Conservation (phyloP, 1,140 invertebrate species). For the Arion vulgaris region DNA sequence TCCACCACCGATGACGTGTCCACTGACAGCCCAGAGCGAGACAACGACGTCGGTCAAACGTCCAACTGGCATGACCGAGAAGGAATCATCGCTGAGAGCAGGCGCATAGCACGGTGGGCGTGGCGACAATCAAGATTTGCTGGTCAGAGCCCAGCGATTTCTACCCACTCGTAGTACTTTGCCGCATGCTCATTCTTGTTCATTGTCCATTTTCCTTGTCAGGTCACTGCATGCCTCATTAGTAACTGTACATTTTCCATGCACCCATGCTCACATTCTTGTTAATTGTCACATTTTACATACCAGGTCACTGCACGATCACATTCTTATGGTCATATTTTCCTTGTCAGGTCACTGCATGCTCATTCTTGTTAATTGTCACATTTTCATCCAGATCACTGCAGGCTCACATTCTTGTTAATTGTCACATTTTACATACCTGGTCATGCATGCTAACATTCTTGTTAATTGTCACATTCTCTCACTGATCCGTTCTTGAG, state of each 20-base stretch:
- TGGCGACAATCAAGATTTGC: slow-evolving; percentile 39
- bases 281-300: neutral
- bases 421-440: neutral
- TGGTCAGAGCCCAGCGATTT: slow-evolving; percentile 13
- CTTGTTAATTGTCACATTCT: too few relatives aligned
- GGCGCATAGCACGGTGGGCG: slow-evolving; percentile 47
- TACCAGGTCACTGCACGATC: neutral
- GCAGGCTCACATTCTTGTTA: too few relatives aligned
- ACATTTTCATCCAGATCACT: neutral
- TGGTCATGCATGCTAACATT: too few relatives aligned
- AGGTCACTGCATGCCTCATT: neutral
- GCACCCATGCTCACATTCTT: too few relatives aligned
- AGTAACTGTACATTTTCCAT: too few relatives aligned
- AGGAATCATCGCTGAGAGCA: slow-evolving; percentile 49
- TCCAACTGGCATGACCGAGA: slow-evolving; percentile 29
- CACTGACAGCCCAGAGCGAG: slow-evolving; percentile 55
- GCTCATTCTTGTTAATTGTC: too few relatives aligned
- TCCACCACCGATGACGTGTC: slow-evolving; percentile 45
- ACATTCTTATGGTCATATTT: too few relatives aligned
- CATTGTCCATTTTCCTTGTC: too few relatives aligned
- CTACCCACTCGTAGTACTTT: slow-evolving; percentile 34
- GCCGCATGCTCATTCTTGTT: too few relatives aligned
- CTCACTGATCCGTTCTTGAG: too few relatives aligned
- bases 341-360: too few relatives aligned
- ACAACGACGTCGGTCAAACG: slow-evolving; percentile 23